These are phyloP conservation scores for Xenopus borealis DNA, from an alignment of 2,113 vertebrate species.

Conservation along the genomic window DNA sequence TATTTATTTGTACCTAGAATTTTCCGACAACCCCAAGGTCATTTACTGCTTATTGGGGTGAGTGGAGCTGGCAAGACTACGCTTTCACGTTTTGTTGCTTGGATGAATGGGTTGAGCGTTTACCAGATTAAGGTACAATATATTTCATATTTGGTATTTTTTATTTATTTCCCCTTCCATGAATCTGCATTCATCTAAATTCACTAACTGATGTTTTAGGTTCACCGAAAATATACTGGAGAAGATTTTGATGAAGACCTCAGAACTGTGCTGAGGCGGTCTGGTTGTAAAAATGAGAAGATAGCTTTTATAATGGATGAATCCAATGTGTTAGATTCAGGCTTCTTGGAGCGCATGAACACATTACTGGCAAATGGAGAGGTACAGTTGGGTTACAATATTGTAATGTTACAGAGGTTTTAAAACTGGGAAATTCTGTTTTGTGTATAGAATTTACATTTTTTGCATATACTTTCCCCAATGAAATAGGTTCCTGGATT, in stretches of 20 bases:
- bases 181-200: no score
- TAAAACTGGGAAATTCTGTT: neutral
- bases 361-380: slow-evolving; percentile 96
- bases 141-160: neutral
- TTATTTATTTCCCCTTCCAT: neutral
- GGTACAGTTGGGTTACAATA: slow-evolving; percentile 57
- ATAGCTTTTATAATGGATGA: slow-evolving; percentile 99
- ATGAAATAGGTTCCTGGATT: slow-evolving; percentile 85
- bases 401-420: neutral
- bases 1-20: slow-evolving; percentile 65
- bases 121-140: slow-evolving; percentile 93
- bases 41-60: slow-evolving; percentile 93
- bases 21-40: slow-evolving; percentile 96
- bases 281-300: slow-evolving; percentile 97
- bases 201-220: slow-evolving; percentile 60
- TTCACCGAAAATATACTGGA: slow-evolving; percentile 95
- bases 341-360: slow-evolving; percentile 97
- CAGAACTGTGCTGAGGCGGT: slow-evolving; percentile 90
- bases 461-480: no score
- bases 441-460: no score
- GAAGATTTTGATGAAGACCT: slow-evolving; percentile 98
- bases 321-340: slow-evolving; percentile 94
- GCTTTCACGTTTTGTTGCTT: slow-evolving; percentile 93
- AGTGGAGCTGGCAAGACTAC: slow-evolving; percentile 97
- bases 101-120: slow-evolving; percentile 97